These are phyloP conservation scores for Sapajus apella DNA, from an alignment of 2,113 vertebrate species.

Conservation along the genomic window DNA sequence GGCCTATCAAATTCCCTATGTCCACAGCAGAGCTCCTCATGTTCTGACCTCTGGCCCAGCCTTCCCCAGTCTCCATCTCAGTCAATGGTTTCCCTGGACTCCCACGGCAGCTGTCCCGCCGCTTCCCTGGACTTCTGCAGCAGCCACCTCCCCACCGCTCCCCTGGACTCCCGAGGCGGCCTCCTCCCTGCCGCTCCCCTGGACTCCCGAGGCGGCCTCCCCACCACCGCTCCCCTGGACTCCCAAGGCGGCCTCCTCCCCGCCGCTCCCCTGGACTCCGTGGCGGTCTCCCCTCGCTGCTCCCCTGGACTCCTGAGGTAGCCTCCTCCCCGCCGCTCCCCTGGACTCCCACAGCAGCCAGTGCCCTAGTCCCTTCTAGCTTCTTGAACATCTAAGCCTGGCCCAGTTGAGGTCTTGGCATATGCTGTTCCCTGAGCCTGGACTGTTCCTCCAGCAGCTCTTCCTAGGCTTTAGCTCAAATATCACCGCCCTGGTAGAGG, in stretches of 20 bases:
- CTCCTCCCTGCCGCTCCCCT: no score
- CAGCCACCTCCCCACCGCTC: not conserved
- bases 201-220: no score
- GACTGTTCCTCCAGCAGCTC: not conserved
- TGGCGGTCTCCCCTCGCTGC: rapidly evolving
- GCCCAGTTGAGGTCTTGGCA: not conserved
- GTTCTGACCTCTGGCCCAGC: not conserved
- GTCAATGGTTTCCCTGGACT: not conserved
- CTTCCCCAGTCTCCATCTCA: not conserved
- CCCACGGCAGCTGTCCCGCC: rapidly evolving
- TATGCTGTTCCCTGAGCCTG: not conserved
- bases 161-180: not conserved
- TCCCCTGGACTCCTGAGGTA: no score
- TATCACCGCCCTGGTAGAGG: not conserved
- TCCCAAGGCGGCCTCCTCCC: no score
- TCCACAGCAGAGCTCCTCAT: not conserved
- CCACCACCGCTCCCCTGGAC: no score
- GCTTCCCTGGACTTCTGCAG: not conserved
- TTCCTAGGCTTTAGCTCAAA: not conserved
- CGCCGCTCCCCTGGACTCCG: no score
- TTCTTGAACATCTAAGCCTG: not conserved
- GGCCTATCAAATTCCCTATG: not conserved
- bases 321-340: no score
- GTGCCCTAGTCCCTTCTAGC: not conserved
- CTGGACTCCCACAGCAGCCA: not conserved